A percentile compares a stretch with the other conserved stretches of the same genome.
Evolutionary conservation across 2,888 invertebrate genomes (phyloP).

Genomic region (Phortica magna): DNA sequence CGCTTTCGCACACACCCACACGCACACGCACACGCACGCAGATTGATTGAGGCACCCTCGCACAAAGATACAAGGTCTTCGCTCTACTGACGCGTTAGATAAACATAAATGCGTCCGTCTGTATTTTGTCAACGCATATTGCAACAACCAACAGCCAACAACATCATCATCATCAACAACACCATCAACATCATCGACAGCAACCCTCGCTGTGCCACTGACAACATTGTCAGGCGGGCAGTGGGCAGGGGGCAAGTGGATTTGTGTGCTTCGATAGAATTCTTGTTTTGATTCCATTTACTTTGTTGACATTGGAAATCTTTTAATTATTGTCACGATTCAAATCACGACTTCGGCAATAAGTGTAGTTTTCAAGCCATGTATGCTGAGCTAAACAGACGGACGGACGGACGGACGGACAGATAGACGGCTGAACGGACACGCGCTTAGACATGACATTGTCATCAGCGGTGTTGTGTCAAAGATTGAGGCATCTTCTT

Average conservation of each 20-base stretch:
- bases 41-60: not conserved
- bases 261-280: constrained; percentile 22
- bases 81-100: too few relatives aligned
- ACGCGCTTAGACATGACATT: too few relatives aligned
- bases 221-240: not conserved
- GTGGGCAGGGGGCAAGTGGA: not conserved
- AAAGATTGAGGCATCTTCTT: too few relatives aligned
- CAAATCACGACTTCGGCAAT: constrained; percentile 11
- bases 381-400: not conserved
- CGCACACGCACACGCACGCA: not conserved
- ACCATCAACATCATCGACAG: not conserved
- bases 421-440: too few relatives aligned
- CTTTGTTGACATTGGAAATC: constrained; percentile 66
- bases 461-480: too few relatives aligned
- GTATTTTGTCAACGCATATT: too few relatives aligned
- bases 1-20: not conserved
- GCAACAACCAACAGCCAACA: too few relatives aligned
- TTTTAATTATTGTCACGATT: constrained; percentile 70
- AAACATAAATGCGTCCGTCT: not conserved
- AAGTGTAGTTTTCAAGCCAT: not conserved
- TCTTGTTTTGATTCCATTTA: constrained; percentile 72
- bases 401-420: too few relatives aligned
- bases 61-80: too few relatives aligned
- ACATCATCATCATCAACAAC: not conserved
- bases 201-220: not conserved